Evolutionary conservation across 2,888 invertebrate species (phyloP), one percentile per base, ranked within the genome.

Genomic region (Caenorhabditis plicata): DNA sequence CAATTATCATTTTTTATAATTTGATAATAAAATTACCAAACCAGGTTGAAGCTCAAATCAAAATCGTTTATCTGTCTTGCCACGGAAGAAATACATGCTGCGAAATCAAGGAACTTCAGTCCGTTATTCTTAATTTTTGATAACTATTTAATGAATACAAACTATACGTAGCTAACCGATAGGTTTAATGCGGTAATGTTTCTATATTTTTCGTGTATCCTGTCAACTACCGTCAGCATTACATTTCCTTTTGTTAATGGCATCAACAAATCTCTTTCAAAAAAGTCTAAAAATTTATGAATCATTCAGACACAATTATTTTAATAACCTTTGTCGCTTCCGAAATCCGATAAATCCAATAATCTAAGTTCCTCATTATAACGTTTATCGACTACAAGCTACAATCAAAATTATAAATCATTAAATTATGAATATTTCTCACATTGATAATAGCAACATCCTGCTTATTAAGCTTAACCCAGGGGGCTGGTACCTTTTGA

Each of bases 71-170:
- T 62, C 15, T 70, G 60, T 35, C 74, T 75, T 8, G 73, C 66
- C n/a, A 70, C 61, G 19, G 58, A 71, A 2, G 64, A 57, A 7
- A 79, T 54, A 35, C 67, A 64, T 4, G 71, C 42, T 5, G 66
- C 64, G 45, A 60, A 71, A 31, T 77, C 75, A 41, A 79, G 56
- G 31, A 55, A 46, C 11, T 67, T 60, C 8, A 79, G 26, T 8
- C 75, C 65, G 43, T 79, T 79, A 23, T 61, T 63, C 70, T 74
- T n/a, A n/a, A n/a, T n/a, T n/a, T n/a, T n/a, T n/a, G n/a, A n/a
- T n/a, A 25, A 9, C n/a, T 41, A 20, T 39, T 44, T 8, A 0
- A 44, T 25, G 13, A n/a, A 32, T 13, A 19, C n/a, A n/a, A n/a
- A n/a, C n/a, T n/a, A n/a, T n/a, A n/a, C n/a, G n/a, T n/a, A 23